These are phyloP conservation scores for Hypomecis punctinalis DNA, from an alignment of 2,888 invertebrate species.

Conservation along the genomic window DNA sequence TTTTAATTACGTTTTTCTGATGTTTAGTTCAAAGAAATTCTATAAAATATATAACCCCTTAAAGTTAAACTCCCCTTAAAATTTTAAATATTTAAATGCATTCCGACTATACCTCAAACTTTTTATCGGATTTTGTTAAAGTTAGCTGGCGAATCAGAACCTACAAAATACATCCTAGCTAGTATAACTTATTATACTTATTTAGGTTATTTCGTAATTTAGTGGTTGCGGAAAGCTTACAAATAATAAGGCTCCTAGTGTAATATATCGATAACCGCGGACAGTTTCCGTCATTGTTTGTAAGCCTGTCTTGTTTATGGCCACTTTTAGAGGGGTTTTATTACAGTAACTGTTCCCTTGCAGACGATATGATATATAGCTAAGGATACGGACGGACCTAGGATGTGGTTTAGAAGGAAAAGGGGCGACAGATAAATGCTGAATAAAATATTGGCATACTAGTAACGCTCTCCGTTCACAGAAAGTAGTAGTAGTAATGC, in stretches of 20 bases:
- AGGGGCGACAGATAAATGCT: not conserved
- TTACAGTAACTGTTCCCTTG: slow-evolving; percentile 54
- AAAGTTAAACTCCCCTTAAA: no score
- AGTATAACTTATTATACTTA: not conserved
- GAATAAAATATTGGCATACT: not conserved
- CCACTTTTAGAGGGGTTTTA: slow-evolving; percentile 60
- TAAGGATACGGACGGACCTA: slow-evolving; percentile 26
- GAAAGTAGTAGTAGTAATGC: no score
- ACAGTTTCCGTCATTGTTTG: slow-evolving; percentile 43
- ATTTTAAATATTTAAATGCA: no score
- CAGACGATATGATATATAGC: slow-evolving; percentile 61
- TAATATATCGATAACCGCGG: slow-evolving; percentile 42
- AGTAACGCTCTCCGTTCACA: no score
- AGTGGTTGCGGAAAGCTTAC: slow-evolving; percentile 10
- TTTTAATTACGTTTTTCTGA: no score
- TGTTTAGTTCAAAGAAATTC: no score
- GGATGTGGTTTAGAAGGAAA: not conserved
- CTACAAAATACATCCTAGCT: no score
- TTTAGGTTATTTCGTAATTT: not conserved
- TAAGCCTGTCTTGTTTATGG: slow-evolving; percentile 55
- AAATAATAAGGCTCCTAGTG: slow-evolving; percentile 11
- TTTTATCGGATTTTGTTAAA: no score
- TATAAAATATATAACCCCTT: no score
- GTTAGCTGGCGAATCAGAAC: no score
- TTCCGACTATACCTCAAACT: no score